A percentile compares a stretch with the other conserved stretches of the same genome.
These are phyloP conservation scores for Drosophila obscura DNA, from an alignment of 1,140 invertebrate genomes.

Conservation along the genomic window DNA sequence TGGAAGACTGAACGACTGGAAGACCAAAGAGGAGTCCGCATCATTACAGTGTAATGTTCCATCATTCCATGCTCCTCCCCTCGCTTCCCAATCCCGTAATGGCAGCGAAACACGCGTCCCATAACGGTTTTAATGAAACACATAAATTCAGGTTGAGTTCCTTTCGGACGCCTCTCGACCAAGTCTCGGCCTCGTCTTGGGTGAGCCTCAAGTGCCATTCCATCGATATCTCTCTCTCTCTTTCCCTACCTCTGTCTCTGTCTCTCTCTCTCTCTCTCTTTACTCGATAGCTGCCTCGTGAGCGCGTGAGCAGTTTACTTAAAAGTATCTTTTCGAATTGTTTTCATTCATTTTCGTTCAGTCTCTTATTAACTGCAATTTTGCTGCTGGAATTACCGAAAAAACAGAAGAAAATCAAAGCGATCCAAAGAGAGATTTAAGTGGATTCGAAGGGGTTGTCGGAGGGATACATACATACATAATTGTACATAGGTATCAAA, in stretches of 20 bases:
- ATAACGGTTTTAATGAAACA: constrained; percentile 80
- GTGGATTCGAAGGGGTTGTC: not conserved
- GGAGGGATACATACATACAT: not conserved
- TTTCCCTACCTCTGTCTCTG: constrained; percentile 5
- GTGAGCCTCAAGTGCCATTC: constrained; percentile 55
- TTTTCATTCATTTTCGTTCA: constrained; percentile 27
- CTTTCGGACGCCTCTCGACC: constrained; percentile 39
- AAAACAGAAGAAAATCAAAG: constrained; percentile 28
- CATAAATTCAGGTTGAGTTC: constrained; percentile 70
- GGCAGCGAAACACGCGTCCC: constrained; percentile 68
- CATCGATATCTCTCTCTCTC: constrained; percentile 6
- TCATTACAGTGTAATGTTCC: constrained; percentile 66
- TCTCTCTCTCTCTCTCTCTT: not conserved
- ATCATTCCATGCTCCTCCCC: not conserved
- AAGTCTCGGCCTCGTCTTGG: constrained; percentile 48
- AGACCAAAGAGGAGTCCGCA: constrained; percentile 34
- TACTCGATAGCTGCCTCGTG: constrained; percentile 35
- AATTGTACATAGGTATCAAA: too few species aligned
- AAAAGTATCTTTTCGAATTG: constrained; percentile 44
- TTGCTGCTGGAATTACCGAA: constrained; percentile 39
- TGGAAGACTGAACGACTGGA: too few species aligned
- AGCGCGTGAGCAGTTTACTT: constrained; percentile 68
- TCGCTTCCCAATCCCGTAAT: constrained; percentile 49
- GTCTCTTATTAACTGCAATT: constrained; percentile 47
- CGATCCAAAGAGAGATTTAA: constrained; percentile 27